Evolutionary conservation across 2,888 invertebrate genomes (phyloP).

Genomic region (Mantis religiosa): DNA sequence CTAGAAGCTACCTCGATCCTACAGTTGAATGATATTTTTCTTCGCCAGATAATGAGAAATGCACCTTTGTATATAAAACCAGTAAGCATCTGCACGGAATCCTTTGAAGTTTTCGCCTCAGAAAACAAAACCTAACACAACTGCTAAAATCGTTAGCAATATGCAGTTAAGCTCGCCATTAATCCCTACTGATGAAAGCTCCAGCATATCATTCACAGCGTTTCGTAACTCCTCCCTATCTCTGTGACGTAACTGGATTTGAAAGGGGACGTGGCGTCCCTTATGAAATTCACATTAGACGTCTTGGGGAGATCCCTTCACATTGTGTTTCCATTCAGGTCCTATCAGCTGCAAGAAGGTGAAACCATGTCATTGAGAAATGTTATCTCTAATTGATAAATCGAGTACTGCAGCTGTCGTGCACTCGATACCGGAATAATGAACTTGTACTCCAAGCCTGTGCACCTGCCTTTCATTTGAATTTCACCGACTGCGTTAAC

Average conservation of each 20-base stretch:
- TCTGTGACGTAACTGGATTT: not conserved
- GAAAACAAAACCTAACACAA: not conserved
- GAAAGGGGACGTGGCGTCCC: not conserved
- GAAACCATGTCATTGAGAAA: not conserved
- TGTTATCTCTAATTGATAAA: not conserved
- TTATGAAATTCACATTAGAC: not conserved
- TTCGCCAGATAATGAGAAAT: too few species aligned
- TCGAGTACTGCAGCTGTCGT: not conserved
- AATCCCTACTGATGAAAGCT: not conserved
- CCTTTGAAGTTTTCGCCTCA: too few species aligned
- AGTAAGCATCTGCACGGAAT: too few species aligned
- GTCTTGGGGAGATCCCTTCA: not conserved
- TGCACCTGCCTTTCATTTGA: too few species aligned
- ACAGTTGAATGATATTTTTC: too few species aligned
- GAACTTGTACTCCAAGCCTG: too few species aligned
- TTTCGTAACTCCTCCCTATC: not conserved
- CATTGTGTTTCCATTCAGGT: not conserved
- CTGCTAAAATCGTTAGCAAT: not conserved
- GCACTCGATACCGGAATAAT: too few species aligned
- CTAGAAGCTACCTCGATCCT: too few species aligned
- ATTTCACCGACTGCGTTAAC: too few species aligned
- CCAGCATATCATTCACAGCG: not conserved
- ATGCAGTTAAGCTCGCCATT: not conserved
- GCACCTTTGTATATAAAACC: too few species aligned
- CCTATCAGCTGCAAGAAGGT: not conserved